These are phyloP conservation scores for Hestina assimilis DNA, from an alignment of 1,140 invertebrate species.

Conservation along the genomic window DNA sequence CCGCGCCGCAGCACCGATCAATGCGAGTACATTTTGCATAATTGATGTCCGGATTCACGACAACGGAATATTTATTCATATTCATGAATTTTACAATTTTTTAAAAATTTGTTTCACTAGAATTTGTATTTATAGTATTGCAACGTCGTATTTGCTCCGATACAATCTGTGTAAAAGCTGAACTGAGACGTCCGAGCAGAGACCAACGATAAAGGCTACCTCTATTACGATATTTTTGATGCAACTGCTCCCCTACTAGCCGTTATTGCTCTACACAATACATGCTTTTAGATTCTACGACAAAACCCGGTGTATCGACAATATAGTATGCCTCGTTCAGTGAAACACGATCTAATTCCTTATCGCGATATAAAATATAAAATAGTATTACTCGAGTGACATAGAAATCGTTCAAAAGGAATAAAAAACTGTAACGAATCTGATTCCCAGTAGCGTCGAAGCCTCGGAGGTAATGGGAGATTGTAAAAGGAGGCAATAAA, in stretches of 20 bases:
- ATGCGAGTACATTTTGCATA: conserved; percentile 72
- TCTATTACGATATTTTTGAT: conserved; percentile 63
- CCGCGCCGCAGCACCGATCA: conserved; percentile 45
- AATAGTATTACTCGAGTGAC: conserved; percentile 46
- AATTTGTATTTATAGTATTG: conserved; percentile 69
- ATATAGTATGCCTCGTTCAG: conserved; percentile 17
- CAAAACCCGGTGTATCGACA: conserved; percentile 15
- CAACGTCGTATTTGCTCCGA: conserved; percentile 57
- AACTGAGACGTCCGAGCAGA: conserved; percentile 36
- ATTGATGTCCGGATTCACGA: conserved; percentile 72
- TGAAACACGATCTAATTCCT: conserved; percentile 35
- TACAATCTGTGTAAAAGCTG: conserved; percentile 69
- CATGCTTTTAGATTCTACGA: conserved; percentile 35
- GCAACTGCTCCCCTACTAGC: conserved; percentile 42
- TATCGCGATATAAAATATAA: conserved; percentile 51
- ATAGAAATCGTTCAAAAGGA: conserved; percentile 60
- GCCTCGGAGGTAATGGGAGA: conserved; percentile 74
- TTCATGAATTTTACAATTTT: conserved; percentile 76
- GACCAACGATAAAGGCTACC: conserved; percentile 46
- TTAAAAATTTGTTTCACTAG: conserved; percentile 70
- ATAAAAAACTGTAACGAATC: conserved; percentile 70
- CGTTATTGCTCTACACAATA: conserved; percentile 43
- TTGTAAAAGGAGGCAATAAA: conserved; percentile 78
- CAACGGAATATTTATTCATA: conserved; percentile 71
- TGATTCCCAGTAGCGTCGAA: conserved; percentile 66